Evolutionary conservation across 2,113 vertebrate species (phyloP), one percentile per base, ranked within the genome.

Genomic region (Myodes glareolus): DNA sequence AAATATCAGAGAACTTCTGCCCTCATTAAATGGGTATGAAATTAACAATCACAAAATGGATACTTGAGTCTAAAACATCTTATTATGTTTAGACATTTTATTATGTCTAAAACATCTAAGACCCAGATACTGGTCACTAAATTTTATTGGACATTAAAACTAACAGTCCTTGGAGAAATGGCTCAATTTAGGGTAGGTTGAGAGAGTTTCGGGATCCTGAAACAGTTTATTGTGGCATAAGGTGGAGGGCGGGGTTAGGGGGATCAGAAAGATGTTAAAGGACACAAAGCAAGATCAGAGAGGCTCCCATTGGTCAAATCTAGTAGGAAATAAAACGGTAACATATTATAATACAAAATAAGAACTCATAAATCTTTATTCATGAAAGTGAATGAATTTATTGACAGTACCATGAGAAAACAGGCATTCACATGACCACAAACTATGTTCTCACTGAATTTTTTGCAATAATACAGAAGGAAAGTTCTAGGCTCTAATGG

Each of bases 81-180:
- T n/a, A n/a, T n/a, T n/a, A n/a, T n/a, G n/a, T n/a, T n/a, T n/a
- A n/a, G n/a, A n/a, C n/a, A n/a, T n/a, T n/a, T n/a, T n/a, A n/a
- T n/a, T 39, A 5, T 90, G 45, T 88, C 89, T 94, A 80, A 88
- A 91, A 86, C 47, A 76, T 14, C 14, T 84, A 94, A 23, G 23
- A 39, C 36, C 16, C 9, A 65, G 23, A 63, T 67, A 23, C 88
- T 65, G 7, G 25, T 96, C 63, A 88, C 33, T 85, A 91, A 92
- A 84, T 81, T 16, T n/a, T 86, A 0, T 75, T 92, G 33, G 88
- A 11, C 31, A 31, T 95, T 84, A 76, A 93, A 80, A 81, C 7
- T 29, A 77, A 39, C 77, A n/a, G 33, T 96, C 19, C 77, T 81
- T 65, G 45, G 39, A 92, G 72, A 88, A 96, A 84, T 70, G 47